Base-by-base conservation (phyloP, 2,113 vertebrate species). In the Arothron firmamentum region DNA sequence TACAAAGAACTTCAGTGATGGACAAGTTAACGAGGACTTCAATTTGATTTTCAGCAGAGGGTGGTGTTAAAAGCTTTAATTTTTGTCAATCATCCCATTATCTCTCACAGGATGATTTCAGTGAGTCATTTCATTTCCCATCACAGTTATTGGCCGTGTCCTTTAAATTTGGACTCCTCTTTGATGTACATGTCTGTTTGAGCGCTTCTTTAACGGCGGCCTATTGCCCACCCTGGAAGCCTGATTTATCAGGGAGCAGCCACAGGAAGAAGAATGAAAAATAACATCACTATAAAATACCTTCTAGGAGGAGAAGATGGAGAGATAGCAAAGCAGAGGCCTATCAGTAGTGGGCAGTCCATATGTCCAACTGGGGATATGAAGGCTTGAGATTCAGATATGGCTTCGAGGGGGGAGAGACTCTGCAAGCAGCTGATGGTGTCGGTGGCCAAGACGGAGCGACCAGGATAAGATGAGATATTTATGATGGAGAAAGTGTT, bases 401-500 rank as follows among this genome's bases (percentile, higher is more conserved):
- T 65, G 63, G 62, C 74, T 78, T 54, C 3, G 7, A 55, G 67
- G 63, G 65, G 65, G 63, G 51, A 16, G 53, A 56, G 67, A 57
- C 38, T 62, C 62, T 56, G 64, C 53, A 18, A 70, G 53, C 76
- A 57, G 51, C 38, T 58, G 65, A 79, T 61, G 76, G 85, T 78
- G 70, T 80, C 66, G 62, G 59, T 5, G 58, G 69, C 83, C 56
- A 48, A 70, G 55, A 65, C 55, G 55, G 46, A 41, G 23, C 56
- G 68, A 73, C 60, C 60, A 64, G 74, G 72, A 75, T 67, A 72
- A 78, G 78, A 81, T 83, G 34, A 88, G 70, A 70, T 74, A 86
- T 86, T 78, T 72, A 64, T 78, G 78, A 82, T 65, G 48, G 55
- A 64, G 62, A 73, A 31, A 67, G 43, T 69, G 80, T 78, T 70